phyloP scores from a whole-genome alignment of 1,140 invertebrate genomes.

The Leptopilina boulardi region DNA sequence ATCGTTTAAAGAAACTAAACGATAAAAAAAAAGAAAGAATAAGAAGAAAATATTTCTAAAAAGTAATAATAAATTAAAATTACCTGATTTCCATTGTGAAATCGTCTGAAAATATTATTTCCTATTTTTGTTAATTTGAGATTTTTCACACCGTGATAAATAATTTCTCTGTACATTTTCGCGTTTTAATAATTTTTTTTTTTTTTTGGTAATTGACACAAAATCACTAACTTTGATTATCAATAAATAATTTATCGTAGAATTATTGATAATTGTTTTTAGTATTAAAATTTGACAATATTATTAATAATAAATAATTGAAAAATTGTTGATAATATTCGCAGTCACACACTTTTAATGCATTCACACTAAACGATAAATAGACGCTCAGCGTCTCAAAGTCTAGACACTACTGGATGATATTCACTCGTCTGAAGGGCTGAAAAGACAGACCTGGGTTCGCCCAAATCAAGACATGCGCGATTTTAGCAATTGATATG shows the following conservation, averaged over 20 bases:
- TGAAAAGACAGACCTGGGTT: constrained; percentile 36
- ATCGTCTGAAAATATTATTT: constrained; percentile 47
- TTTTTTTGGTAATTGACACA: not conserved
- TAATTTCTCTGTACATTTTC: constrained; percentile 50
- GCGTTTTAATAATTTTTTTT: not conserved
- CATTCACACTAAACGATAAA: constrained; percentile 34
- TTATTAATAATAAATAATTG: not conserved
- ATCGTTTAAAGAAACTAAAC: not conserved
- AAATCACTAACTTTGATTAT: not conserved
- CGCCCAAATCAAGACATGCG: constrained; percentile 60
- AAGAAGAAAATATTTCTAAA: no score
- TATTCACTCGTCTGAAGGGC: constrained; percentile 34
- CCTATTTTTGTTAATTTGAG: constrained; percentile 52
- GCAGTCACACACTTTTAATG: constrained; percentile 25
- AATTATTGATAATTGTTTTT: not conserved
- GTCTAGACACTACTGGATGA: constrained; percentile 54
- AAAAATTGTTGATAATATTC: not conserved
- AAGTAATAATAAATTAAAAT: constrained; percentile 5
- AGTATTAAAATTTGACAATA: not conserved
- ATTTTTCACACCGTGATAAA: constrained; percentile 49
- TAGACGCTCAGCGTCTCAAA: constrained; percentile 53
- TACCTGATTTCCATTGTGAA: constrained; percentile 58
- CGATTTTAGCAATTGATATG: constrained; percentile 42
- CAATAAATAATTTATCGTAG: not conserved
- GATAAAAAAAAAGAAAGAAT: not conserved